Base-by-base conservation (phyloP, 2,888 invertebrate species). In the Hedychridium roseum region DNA sequence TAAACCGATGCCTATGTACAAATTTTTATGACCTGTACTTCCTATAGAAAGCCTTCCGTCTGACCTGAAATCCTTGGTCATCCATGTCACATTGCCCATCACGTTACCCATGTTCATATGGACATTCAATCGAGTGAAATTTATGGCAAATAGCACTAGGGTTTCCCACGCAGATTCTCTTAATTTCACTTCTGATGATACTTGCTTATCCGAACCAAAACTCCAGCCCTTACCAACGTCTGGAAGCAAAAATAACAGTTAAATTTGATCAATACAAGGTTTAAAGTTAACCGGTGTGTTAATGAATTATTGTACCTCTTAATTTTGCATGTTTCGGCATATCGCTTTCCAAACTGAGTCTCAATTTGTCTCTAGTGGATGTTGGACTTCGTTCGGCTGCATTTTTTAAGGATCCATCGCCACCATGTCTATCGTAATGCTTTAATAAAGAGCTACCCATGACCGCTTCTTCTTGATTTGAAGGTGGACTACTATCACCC, bases 21-120 rank as follows among this genome's bases (percentile, higher is more conserved):
- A 87, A 81, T 97, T 94, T 78, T 95, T 94, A 76, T 94, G 93
- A 0, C 96, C 96, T 1, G 90, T 91, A 76, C 95, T 96, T 67
- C 95, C 95, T 69, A 97, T 95, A 52, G 93, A 93, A 16, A 97
- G 82, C 21, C 95, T 86, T 0, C 97, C 97, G 71, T 94, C 91
- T 42, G 94, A 94, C 74, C 91, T 87, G 75, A 97, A 93, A 75
- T 94, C 94, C 74, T 92, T 91, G 5, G 93, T 94, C 76, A 93
- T 85, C 96, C 96, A 97, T 87, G 87, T 87, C 48, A 97, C 97
- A 75, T 97, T 97, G 9, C 99, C 98, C 96, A 99, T 98, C 0
- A 98, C 97, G 74, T 98, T 98, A 30, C 97, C 97, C 96, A 99
- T 99, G 80, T 98, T 98, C 91, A 98, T 97, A 74, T 95, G 94